These are phyloP conservation scores for Augochlora pura DNA, from an alignment of 1,140 invertebrate species.

Conservation along the genomic window DNA sequence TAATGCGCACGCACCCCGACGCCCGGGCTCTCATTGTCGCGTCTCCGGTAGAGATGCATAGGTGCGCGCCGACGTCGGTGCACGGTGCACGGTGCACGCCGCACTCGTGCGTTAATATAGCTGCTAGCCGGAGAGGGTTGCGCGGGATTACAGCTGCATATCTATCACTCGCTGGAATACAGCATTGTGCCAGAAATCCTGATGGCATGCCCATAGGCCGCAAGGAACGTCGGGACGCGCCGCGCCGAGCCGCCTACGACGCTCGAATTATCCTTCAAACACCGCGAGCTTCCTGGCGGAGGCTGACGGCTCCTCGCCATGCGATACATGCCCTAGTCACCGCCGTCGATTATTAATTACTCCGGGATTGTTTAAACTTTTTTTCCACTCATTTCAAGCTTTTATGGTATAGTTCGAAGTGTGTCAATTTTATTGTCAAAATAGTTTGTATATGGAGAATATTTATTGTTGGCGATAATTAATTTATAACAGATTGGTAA, in stretches of 20 bases:
- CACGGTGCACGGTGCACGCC: slow-evolving; percentile 5
- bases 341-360: too few relatives aligned
- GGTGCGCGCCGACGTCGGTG: slow-evolving; percentile 30
- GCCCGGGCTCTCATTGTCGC: slow-evolving; percentile 46
- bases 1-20: slow-evolving; percentile 52
- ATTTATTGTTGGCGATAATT: too few relatives aligned
- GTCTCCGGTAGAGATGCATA: slow-evolving; percentile 42
- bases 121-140: slow-evolving; percentile 11
- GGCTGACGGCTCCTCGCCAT: too few relatives aligned
- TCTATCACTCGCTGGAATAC: slow-evolving; percentile 70
- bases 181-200: slow-evolving; percentile 72
- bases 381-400: too few relatives aligned
- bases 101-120: slow-evolving; percentile 67
- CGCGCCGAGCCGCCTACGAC: slow-evolving; percentile 51
- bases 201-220: slow-evolving; percentile 69
- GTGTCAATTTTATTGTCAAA: too few relatives aligned
- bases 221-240: slow-evolving; percentile 51
- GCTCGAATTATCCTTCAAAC: slow-evolving; percentile 62
- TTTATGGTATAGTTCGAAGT: too few relatives aligned
- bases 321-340: too few relatives aligned
- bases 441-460: too few relatives aligned
- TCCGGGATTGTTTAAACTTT: too few relatives aligned
- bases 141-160: slow-evolving; percentile 68
- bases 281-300: neutral
- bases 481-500: too few relatives aligned